phyloP scores from a whole-genome alignment of 2,113 vertebrate species.

The Clarias magur region DNA sequence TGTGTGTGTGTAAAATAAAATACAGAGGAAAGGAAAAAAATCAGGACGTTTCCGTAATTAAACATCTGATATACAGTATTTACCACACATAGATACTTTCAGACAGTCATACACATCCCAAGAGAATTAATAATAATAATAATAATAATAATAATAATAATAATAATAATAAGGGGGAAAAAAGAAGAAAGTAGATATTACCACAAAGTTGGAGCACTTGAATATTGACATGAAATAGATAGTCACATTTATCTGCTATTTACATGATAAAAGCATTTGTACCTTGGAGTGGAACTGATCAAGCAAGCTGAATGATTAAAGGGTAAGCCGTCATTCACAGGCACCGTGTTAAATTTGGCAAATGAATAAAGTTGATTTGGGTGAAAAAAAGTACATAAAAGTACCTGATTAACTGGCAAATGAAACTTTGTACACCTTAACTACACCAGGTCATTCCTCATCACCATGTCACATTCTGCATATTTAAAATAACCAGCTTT shows the following conservation, averaged over 20 bases:
- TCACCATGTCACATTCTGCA: not conserved
- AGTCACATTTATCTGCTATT: conserved; percentile 79
- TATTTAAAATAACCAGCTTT: not conserved
- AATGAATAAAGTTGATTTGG: not conserved
- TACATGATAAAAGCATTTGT: conserved; percentile 72
- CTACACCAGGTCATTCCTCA: not conserved
- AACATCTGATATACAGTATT: conserved; percentile 81
- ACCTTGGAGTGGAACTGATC: conserved; percentile 66
- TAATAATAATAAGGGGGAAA: conserved; percentile 61
- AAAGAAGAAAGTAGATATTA: conserved; percentile 73
- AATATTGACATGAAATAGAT: conserved; percentile 66
- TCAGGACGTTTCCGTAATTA: conserved; percentile 69
- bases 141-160: conserved; percentile 8
- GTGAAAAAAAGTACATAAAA: conserved; percentile 17
- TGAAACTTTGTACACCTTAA: not conserved
- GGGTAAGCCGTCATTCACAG: conserved; percentile 41
- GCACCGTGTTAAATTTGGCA: conserved; percentile 67
- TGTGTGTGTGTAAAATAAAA: conserved; percentile 48
- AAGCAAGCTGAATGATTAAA: conserved; percentile 42
- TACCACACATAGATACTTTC: conserved; percentile 68
- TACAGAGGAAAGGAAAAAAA: conserved; percentile 46
- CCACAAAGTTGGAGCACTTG: conserved; percentile 74
- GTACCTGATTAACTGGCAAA: conserved; percentile 39
- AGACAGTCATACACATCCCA: conserved; percentile 67
- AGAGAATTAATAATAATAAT: conserved; percentile 52